Percentiles rank a stretch among this genome's conserved stretches.
These are phyloP conservation scores for Danio albolineatus DNA, from an alignment of 2,797 vertebrate genomes.

Conservation along the genomic window DNA sequence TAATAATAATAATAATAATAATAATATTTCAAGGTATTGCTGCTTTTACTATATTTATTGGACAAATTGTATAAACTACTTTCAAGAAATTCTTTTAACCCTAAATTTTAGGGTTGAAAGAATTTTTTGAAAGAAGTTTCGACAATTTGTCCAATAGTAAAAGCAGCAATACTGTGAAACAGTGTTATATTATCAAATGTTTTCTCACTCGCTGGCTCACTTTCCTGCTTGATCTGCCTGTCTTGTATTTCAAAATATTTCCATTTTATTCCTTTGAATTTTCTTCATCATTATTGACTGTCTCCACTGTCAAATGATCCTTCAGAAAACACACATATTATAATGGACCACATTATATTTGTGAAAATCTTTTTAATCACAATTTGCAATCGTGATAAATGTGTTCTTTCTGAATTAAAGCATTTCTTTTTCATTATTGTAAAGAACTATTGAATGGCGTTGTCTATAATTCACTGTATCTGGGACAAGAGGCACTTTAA, in stretches of 20 bases:
- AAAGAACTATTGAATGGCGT: background rate
- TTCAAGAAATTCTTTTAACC: too few species aligned
- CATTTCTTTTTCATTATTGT: background rate
- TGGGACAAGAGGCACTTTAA: conserved; percentile 52
- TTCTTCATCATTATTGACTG: background rate
- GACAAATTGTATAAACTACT: too few species aligned
- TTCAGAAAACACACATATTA: background rate
- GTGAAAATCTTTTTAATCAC: too few species aligned
- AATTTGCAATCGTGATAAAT: too few species aligned
- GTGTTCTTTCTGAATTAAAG: background rate
- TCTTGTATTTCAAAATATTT: background rate
- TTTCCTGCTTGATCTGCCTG: too few species aligned
- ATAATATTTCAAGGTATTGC: too few species aligned
- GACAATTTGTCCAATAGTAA: background rate
- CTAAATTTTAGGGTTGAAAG: background rate
- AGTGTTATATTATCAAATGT: too few species aligned
- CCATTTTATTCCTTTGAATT: background rate
- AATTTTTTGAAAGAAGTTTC: too few species aligned
- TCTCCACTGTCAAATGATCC: background rate
- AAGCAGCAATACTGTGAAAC: background rate
- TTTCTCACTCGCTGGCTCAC: too few species aligned
- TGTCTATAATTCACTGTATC: conserved; percentile 14
- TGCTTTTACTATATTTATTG: too few species aligned
- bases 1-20: too few species aligned
- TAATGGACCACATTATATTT: background rate